Percentiles rank a stretch among this genome's conserved stretches.
phyloP scores from a whole-genome alignment of 35 echinoderm and acorn worm genomes.

The Strongylocentrotus purpuratus region DNA sequence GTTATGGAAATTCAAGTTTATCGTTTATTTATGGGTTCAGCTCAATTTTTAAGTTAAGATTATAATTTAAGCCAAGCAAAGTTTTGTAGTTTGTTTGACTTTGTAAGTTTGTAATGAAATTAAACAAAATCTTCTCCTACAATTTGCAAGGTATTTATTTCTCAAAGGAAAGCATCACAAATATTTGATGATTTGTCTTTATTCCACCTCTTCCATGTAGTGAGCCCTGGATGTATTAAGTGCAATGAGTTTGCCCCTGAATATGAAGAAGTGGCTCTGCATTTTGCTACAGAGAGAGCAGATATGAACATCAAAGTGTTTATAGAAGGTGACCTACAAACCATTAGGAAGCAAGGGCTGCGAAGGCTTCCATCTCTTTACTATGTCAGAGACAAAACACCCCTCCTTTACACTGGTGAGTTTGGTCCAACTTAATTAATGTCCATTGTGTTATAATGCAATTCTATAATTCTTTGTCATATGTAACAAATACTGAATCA shows the following conservation, averaged over 20 bases:
- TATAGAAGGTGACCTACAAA: neutral
- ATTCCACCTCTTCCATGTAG: neutral
- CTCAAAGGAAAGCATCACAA: neutral
- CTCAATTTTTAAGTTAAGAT: neutral
- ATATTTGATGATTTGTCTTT: neutral
- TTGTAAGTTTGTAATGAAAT: neutral
- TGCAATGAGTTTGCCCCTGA: conserved; percentile 46
- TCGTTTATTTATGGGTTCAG: neutral
- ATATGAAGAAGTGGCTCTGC: conserved; percentile 32
- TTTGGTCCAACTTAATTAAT: neutral
- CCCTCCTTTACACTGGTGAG: conserved; percentile 27
- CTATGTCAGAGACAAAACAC: conserved; percentile 16
- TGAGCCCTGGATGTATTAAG: conserved; percentile 33
- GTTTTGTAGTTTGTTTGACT: neutral
- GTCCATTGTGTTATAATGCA: too few relatives aligned
- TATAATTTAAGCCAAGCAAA: neutral
- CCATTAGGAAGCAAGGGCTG: neutral
- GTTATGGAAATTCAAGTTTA: neutral
- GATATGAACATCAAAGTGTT: conserved; percentile 24
- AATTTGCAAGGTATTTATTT: neutral
- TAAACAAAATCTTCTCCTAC: neutral
- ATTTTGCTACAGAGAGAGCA: conserved; percentile 16
- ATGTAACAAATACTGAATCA: neutral
- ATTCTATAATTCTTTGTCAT: neutral
- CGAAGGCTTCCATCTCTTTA: conserved; percentile 21